Conservation (phyloP, 2,888 invertebrate genomes). For the Listrodromus nycthemerus region DNA sequence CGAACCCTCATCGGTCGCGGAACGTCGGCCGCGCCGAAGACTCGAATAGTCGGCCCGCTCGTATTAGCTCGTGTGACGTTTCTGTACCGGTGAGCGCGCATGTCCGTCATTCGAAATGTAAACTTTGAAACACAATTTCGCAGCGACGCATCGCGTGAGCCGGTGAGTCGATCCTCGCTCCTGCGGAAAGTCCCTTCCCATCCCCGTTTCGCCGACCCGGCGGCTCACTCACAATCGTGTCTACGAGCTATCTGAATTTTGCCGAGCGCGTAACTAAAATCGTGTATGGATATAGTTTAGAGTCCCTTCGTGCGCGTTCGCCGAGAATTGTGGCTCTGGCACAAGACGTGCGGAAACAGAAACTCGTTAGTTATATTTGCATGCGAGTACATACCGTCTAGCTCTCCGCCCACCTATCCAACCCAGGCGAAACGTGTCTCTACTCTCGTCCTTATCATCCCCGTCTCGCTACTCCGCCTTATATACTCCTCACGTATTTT, state of each 20-base stretch:
- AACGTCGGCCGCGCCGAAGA: not conserved
- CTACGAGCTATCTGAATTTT: slow-evolving; percentile 59
- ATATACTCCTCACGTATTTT: slow-evolving; percentile 6
- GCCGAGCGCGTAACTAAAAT: slow-evolving; percentile 60
- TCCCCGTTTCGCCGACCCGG: not conserved
- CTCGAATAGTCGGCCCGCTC: not conserved
- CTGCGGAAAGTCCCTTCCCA: not conserved
- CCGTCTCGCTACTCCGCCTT: not conserved
- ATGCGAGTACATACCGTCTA: slow-evolving; percentile 61
- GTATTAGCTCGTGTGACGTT: not conserved
- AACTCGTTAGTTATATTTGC: slow-evolving; percentile 67
- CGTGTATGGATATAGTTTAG: slow-evolving; percentile 62
- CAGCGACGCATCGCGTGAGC: slow-evolving; percentile 58
- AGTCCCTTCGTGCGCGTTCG: slow-evolving; percentile 61
- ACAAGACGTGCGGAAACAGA: slow-evolving; percentile 66
- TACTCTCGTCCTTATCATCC: not conserved
- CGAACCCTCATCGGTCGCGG: not conserved
- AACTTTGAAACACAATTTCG: slow-evolving; percentile 54
- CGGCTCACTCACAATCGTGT: slow-evolving; percentile 52
- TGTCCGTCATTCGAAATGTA: slow-evolving; percentile 57
- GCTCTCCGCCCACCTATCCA: slow-evolving; percentile 25
- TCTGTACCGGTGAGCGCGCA: slow-evolving; percentile 6
- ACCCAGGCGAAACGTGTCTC: slow-evolving; percentile 45
- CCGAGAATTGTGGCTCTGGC: slow-evolving; percentile 59
- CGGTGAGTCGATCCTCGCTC: not conserved